Evolutionary conservation across 1,140 invertebrate genomes (phyloP), one percentile per base, ranked within the genome.

Genomic region (Drosophila melanogaster): DNA sequence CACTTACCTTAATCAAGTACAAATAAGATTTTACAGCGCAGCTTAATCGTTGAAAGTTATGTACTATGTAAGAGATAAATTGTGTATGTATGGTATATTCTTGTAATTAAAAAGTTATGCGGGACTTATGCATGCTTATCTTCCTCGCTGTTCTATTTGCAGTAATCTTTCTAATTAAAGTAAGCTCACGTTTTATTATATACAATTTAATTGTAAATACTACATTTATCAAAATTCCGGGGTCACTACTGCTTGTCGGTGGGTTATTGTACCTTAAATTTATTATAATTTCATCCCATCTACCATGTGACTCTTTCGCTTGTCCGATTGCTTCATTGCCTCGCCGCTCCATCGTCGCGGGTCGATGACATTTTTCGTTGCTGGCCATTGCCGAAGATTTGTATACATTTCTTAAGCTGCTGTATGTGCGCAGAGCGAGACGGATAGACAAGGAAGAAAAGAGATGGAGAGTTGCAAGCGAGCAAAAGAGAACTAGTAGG

Each of bases 251-350:
- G 71, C 41, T 40, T 41, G 66, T 22, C 44, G 47, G 49, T 90
- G 58, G 86, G 86, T 90, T 90, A 90, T 80, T 83, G 86, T 86
- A 90, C 86, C 79, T 80, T 90, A 79, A 90, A 90, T 85, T 81
- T 90, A 86, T 90, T 78, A 89, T 80, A 90, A 87, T 86, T 79
- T 77, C 67, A 74, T 76, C 62, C 60, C 33, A 54, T 54, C 38
- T 12, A 22, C 47, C 30, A 30, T 17, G n/a, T 8, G 47, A 14
- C 24, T 50, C 47, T 50, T 33, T 33, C 26, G 47, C 24, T 33
- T 10, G 47, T 24, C 47, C 24, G 47, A 11, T 49, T 33, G 47
- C 47, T 67, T 44, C 40, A 26, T 30, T 30, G 37, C 47, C 30
- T 37, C 37, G 37, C 64, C 57, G 64, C 26, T 59, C 54, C 49